phyloP scores from a whole-genome alignment of 2,797 vertebrate species.

The Xenops minutus region DNA sequence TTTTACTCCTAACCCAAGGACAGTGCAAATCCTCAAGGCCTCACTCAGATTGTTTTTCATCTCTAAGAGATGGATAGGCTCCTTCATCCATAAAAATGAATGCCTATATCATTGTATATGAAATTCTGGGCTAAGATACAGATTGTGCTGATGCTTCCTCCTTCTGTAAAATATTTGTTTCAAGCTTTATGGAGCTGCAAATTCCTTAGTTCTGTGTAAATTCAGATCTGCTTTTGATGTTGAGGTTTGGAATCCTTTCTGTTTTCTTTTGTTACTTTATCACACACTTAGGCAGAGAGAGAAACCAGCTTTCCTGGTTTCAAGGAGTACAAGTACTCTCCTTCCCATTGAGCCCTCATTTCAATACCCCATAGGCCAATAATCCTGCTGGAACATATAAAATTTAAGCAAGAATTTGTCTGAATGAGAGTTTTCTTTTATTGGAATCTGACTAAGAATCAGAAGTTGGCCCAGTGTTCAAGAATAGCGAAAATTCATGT shows the following conservation, averaged over 20 bases:
- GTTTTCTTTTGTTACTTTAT: background rate
- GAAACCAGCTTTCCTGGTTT: background rate
- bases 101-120: background rate
- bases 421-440: background rate
- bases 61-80: background rate
- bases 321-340: background rate
- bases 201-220: background rate
- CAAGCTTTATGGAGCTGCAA: background rate
- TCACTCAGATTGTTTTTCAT: slow-evolving; percentile 19
- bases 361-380: background rate
- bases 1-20: slow-evolving; percentile 7
- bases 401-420: background rate
- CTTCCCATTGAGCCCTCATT: background rate
- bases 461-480: background rate
- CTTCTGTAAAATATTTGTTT: background rate
- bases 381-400: background rate
- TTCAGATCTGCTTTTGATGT: background rate
- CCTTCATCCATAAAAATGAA: background rate
- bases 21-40: slow-evolving; percentile 1
- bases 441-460: background rate
- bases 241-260: background rate
- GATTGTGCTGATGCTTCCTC: background rate
- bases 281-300: background rate
- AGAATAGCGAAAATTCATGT: background rate
- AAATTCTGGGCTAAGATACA: background rate